Percentiles rank a stretch among this genome's conserved stretches.
Conservation (phyloP, 2,888 invertebrate species). For the Diloba caeruleocephala region DNA sequence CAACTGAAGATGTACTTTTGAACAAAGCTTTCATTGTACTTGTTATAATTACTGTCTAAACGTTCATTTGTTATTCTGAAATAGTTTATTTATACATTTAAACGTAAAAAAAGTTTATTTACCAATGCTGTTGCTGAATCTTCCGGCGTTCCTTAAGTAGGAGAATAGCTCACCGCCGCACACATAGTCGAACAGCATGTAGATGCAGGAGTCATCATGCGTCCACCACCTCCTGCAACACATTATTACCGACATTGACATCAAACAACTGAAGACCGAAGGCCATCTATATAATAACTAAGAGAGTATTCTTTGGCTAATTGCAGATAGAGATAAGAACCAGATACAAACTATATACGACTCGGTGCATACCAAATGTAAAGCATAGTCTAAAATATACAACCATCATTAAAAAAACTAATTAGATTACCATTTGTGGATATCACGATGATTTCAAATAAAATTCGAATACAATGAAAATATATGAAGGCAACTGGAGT, state of each 20-base stretch:
- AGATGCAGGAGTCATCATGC: slow-evolving; percentile 96
- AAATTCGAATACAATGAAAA: too few species aligned
- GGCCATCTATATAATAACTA: slow-evolving; percentile 19
- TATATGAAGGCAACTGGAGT: too few species aligned
- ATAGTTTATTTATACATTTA: background rate
- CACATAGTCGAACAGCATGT: slow-evolving; percentile 99
- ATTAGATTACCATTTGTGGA: too few species aligned
- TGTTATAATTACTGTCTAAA: slow-evolving; percentile 4
- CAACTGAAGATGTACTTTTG: slow-evolving; percentile 21
- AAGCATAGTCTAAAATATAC: too few species aligned
- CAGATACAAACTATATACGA: slow-evolving; percentile 27
- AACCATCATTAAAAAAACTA: too few species aligned
- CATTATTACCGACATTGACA: slow-evolving; percentile 33
- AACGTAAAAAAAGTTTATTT: slow-evolving; percentile 57
- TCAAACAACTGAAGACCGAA: slow-evolving; percentile 5
- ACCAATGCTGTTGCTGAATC: slow-evolving; percentile 95
- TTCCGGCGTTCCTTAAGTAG: slow-evolving; percentile 96
- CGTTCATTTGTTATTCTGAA: background rate
- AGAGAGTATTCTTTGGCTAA: slow-evolving; percentile 24
- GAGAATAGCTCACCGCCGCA: slow-evolving; percentile 99
- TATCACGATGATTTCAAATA: too few species aligned
- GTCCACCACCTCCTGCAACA: slow-evolving; percentile 95
- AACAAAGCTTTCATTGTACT: slow-evolving; percentile 2
- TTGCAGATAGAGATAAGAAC: slow-evolving; percentile 38
- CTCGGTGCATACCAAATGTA: too few species aligned